These are phyloP conservation scores for Goniozus legneri DNA, from an alignment of 1,140 invertebrate species.

Conservation along the genomic window DNA sequence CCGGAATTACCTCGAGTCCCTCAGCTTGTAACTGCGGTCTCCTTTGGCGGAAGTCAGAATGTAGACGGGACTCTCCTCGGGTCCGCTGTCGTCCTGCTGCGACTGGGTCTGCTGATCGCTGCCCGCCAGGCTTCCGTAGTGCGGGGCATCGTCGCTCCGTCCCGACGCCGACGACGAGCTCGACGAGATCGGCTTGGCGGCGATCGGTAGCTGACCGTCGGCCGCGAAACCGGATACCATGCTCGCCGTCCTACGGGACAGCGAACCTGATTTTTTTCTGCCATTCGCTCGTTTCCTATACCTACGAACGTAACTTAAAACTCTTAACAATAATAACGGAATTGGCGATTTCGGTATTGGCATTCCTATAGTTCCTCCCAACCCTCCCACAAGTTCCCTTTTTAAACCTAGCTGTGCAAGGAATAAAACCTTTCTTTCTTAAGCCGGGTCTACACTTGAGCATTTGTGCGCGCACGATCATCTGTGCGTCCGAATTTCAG, in stretches of 20 bases:
- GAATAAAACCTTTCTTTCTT: too few relatives aligned
- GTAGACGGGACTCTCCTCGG: constrained; percentile 51
- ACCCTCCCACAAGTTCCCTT: too few relatives aligned
- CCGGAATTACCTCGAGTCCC: constrained; percentile 43
- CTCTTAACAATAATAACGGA: constrained; percentile 34
- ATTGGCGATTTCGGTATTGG: too few relatives aligned
- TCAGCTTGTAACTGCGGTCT: constrained; percentile 50
- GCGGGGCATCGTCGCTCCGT: constrained; percentile 44
- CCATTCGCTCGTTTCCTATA: constrained; percentile 51
- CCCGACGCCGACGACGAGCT: constrained; percentile 51
- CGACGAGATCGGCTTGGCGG: constrained; percentile 42
- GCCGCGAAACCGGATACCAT: constrained; percentile 43
- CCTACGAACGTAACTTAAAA: constrained; percentile 43
- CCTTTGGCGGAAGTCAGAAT: constrained; percentile 52
- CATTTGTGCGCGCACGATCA: too few relatives aligned
- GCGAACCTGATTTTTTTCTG: constrained; percentile 50
- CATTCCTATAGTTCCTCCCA: too few relatives aligned
- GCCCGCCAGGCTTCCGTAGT: constrained; percentile 44
- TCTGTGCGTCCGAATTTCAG: too few relatives aligned
- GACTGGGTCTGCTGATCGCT: constrained; percentile 48
- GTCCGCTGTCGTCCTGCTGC: constrained; percentile 49
- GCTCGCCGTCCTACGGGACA: constrained; percentile 46
- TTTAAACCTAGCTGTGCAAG: too few relatives aligned
- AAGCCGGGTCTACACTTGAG: too few relatives aligned
- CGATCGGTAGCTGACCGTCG: constrained; percentile 33